Evolutionary conservation across 2,113 vertebrate genomes (phyloP).

Genomic region (Nothocercus nigrocapillus): DNA sequence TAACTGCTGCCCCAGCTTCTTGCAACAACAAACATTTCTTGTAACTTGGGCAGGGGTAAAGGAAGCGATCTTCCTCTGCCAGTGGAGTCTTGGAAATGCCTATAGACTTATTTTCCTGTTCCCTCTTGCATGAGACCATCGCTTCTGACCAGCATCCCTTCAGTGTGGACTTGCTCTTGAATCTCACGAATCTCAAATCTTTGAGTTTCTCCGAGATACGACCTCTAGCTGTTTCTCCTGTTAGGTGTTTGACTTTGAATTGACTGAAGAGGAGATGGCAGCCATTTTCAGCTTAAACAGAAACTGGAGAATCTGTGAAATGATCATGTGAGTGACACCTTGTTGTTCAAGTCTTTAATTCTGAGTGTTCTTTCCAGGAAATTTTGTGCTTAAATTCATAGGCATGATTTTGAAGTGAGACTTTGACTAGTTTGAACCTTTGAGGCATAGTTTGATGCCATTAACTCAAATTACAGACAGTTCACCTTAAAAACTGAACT

Average conservation of each 20-base stretch:
- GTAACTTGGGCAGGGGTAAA: not conserved
- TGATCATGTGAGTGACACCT: slow-evolving; percentile 80
- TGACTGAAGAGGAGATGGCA: slow-evolving; percentile 85
- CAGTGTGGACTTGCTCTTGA: not conserved
- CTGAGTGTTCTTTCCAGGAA: not conserved
- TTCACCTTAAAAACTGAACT: not conserved
- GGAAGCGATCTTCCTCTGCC: not conserved
- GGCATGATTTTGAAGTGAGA: too few species aligned
- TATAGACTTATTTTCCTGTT: not conserved
- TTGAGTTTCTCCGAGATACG: not conserved
- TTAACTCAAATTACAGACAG: not conserved
- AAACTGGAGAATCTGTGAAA: slow-evolving; percentile 86
- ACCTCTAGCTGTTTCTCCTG: not conserved
- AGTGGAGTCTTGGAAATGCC: not conserved
- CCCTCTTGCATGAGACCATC: not conserved
- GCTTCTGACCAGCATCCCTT: not conserved
- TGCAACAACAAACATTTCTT: not conserved
- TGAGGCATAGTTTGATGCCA: not conserved
- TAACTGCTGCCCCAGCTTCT: not conserved
- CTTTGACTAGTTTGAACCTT: too few species aligned
- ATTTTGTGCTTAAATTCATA: not conserved
- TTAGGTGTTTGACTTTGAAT: slow-evolving; percentile 94
- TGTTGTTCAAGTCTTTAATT: not conserved
- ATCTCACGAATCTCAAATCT: not conserved
- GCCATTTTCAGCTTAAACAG: slow-evolving; percentile 84